Evolutionary conservation across 2,797 vertebrate species (phyloP).

Genomic region (Pseudotriccus pelzelni): DNA sequence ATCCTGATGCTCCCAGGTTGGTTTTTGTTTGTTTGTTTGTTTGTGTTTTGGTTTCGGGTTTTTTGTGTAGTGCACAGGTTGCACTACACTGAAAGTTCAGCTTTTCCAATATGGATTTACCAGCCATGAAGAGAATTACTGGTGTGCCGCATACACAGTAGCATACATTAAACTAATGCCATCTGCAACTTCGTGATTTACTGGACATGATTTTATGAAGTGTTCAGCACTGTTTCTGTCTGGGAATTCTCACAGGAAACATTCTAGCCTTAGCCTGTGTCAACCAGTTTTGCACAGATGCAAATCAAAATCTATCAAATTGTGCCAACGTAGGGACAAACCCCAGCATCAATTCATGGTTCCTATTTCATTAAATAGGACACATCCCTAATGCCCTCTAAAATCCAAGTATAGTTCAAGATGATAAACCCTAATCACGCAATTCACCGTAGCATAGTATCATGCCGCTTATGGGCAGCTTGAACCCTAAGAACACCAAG

Average conservation of each 20-base stretch:
- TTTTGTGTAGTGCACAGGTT: not conserved
- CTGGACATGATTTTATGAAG: not conserved
- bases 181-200: not conserved
- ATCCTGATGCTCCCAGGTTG: not conserved
- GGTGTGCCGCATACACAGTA: rapidly evolving
- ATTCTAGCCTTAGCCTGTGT: not conserved
- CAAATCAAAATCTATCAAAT: not conserved
- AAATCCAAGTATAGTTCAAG: not conserved
- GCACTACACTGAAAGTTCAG: not conserved
- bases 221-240: not conserved
- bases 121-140: not conserved
- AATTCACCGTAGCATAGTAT: not conserved
- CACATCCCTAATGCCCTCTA: not conserved
- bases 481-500: not conserved
- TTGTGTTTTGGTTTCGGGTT: too few species aligned
- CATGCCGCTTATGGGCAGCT: not conserved
- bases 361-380: not conserved
- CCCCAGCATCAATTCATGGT: not conserved
- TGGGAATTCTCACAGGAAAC: not conserved
- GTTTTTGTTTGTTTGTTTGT: too few species aligned
- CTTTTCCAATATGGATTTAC: not conserved
- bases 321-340: not conserved
- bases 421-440: not conserved
- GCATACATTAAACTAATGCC: not conserved
- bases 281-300: not conserved